Conservation (phyloP, 2,797 vertebrate species). For the Eurystomus glaucurus region DNA sequence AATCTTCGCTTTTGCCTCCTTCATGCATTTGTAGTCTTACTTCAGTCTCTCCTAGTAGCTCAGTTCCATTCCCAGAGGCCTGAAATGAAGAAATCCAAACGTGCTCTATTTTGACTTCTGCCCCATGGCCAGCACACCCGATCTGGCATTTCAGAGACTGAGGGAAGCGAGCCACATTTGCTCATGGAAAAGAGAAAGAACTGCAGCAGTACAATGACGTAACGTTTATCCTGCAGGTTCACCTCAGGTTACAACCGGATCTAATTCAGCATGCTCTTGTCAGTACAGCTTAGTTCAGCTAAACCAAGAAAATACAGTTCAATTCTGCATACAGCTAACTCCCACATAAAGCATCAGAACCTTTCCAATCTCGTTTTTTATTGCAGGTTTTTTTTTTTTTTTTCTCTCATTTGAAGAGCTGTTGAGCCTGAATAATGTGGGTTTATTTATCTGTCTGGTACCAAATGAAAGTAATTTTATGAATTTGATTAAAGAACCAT, state of each 20-base stretch:
- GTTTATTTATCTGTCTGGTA: conserved; percentile 40
- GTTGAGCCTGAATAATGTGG: neutral
- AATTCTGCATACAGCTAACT: conserved; percentile 57
- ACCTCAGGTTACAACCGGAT: conserved; percentile 68
- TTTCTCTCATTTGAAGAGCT: neutral
- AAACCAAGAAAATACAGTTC: conserved; percentile 65
- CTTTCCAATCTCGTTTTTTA: conserved; percentile 35
- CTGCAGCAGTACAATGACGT: conserved; percentile 53
- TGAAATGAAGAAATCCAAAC: conserved; percentile 41
- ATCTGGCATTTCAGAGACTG: conserved; percentile 1
- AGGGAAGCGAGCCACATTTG: conserved; percentile 51
- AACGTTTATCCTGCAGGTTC: conserved; percentile 72
- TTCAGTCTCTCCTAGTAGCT: neutral
- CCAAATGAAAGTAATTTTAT: conserved; percentile 26
- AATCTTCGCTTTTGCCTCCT: neutral
- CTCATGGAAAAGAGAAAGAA: neutral
- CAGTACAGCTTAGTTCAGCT: conserved; percentile 73
- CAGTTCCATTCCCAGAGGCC: conserved; percentile 16
- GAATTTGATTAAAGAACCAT: conserved; percentile 21
- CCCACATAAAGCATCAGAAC: conserved; percentile 59
- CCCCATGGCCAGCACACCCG: neutral
- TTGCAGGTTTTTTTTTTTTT: neutral
- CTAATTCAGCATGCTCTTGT: conserved; percentile 72
- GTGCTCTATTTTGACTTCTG: neutral
- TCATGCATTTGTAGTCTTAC: neutral